Conservation (phyloP, 2,888 invertebrate genomes). For the Platerodrilus igneus region DNA sequence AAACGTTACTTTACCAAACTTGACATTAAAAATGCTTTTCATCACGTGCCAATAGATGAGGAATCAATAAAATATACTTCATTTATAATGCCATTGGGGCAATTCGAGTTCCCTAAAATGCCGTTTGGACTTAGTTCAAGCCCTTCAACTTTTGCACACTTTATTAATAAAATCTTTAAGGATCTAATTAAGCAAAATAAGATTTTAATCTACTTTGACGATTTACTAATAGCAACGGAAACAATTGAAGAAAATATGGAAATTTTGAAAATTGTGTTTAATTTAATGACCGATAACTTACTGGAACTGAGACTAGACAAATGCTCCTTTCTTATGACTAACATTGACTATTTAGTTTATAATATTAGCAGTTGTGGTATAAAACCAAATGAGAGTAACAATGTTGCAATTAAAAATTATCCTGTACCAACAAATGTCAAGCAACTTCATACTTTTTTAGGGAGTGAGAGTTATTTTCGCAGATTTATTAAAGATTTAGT, state of each 20-base stretch:
- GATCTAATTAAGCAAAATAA: slow-evolving; percentile 12
- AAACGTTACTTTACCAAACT: too few species aligned
- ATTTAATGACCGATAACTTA: slow-evolving; percentile 3
- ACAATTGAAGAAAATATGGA: slow-evolving; percentile 19
- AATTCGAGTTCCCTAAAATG: slow-evolving; percentile 30
- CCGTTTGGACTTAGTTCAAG: slow-evolving; percentile 31
- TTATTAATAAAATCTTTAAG: slow-evolving; percentile 17
- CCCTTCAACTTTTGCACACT: slow-evolving; percentile 26
- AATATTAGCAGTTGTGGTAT: slow-evolving; percentile 8
- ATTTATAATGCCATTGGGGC: too few species aligned
- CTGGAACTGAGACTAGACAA: slow-evolving; percentile 18
- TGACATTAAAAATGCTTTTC: too few species aligned
- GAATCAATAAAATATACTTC: too few species aligned
- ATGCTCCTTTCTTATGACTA: slow-evolving; percentile 13
- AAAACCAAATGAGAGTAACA: slow-evolving; percentile 4
- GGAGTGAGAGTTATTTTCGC: slow-evolving; percentile 15
- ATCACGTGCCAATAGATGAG: too few species aligned
- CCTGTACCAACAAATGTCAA: slow-evolving; percentile 13
- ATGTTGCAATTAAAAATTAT: slow-evolving; percentile 11
- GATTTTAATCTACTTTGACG: slow-evolving; percentile 23
- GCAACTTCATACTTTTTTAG: slow-evolving; percentile 14
- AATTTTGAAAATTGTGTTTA: slow-evolving; percentile 13
- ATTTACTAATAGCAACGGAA: slow-evolving; percentile 19
- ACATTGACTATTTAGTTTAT: slow-evolving; percentile 17
- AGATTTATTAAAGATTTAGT: slow-evolving; percentile 9